Percentiles rank a stretch among this genome's conserved stretches.
Conservation (phyloP, 2,797 vertebrate genomes). For the Chaetodon trifasciatus region DNA sequence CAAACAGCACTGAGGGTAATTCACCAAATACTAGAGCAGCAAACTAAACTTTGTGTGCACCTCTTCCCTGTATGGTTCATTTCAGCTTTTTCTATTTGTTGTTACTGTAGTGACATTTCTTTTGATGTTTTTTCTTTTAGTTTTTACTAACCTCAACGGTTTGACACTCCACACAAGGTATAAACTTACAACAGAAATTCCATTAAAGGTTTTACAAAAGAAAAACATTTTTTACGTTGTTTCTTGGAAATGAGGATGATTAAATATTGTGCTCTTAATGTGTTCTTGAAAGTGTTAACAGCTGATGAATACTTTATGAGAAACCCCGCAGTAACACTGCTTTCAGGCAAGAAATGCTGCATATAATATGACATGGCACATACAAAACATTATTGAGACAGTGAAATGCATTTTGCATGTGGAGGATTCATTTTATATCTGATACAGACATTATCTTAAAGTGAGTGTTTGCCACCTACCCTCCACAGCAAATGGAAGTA, state of each 20-base stretch:
- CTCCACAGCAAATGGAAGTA: no score
- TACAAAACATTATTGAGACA: not conserved
- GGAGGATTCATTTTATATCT: not conserved
- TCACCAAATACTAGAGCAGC: not conserved
- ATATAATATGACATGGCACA: not conserved
- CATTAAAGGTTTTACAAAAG: not conserved
- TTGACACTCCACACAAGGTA: conserved; percentile 65
- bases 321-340: not conserved
- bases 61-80: conserved; percentile 40
- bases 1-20: not conserved
- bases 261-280: not conserved
- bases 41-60: not conserved
- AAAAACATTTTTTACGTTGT: not conserved
- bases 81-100: conserved; percentile 57
- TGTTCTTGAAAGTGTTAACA: not conserved
- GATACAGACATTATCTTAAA: not conserved
- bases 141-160: conserved; percentile 79
- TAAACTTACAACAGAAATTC: not conserved
- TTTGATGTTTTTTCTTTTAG: conserved; percentile 44
- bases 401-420: not conserved
- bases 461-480: not conserved
- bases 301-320: not conserved
- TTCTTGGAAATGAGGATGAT: not conserved
- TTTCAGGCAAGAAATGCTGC: not conserved
- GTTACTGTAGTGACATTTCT: conserved; percentile 47